phyloP scores from a whole-genome alignment of 2,888 invertebrate genomes.

The Brassicogethes aeneus region DNA sequence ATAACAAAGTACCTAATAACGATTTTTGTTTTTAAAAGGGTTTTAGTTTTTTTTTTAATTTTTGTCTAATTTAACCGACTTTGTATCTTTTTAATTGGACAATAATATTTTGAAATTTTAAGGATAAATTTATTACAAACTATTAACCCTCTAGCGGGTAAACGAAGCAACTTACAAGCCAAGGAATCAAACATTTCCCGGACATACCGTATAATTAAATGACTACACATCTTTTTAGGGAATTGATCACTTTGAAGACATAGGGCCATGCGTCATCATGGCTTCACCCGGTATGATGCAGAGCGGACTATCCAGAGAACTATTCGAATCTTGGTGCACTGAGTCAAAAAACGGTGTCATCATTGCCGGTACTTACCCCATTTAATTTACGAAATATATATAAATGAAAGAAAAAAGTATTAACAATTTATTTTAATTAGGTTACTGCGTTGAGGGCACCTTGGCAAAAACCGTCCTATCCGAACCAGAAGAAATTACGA shows the following conservation, averaged over 20 bases:
- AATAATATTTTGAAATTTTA: no score
- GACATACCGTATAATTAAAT: no score
- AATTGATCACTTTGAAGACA: conserved; percentile 98
- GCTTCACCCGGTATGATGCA: conserved; percentile 99
- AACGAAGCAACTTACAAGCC: no score
- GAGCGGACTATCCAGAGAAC: conserved; percentile 90
- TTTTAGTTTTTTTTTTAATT: no score
- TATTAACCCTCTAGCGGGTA: no score
- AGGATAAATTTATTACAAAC: no score
- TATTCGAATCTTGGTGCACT: conserved; percentile 98
- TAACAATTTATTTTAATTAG: neutral
- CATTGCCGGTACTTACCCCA: conserved; percentile 64
- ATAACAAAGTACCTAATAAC: no score
- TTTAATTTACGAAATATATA: neutral
- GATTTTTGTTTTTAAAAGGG: no score
- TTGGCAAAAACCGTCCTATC: conserved; percentile 89
- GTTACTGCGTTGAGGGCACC: conserved; percentile 83
- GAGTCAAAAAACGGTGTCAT: conserved; percentile 97
- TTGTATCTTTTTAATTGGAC: no score
- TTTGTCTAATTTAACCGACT: no score
- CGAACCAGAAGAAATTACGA: conserved; percentile 94
- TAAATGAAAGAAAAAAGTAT: neutral
- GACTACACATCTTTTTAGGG: no score
- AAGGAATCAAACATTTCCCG: no score
- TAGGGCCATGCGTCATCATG: conserved; percentile 99